phyloP scores from a whole-genome alignment of 2,113 vertebrate species.

The Solea solea region DNA sequence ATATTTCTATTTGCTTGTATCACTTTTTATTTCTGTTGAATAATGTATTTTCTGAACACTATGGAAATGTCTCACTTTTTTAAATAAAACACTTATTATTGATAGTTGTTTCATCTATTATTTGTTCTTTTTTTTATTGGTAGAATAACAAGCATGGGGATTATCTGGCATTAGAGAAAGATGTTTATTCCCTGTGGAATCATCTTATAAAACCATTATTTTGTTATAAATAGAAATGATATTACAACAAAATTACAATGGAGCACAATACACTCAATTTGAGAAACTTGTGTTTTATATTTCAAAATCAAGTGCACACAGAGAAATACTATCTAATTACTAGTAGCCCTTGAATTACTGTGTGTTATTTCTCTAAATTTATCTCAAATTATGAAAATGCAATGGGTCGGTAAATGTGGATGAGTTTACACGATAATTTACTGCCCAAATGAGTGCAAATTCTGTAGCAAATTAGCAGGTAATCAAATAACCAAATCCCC shows the following conservation, averaged over 20 bases:
- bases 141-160: too few species aligned
- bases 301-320: too few species aligned
- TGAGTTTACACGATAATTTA: not conserved
- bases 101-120: not conserved
- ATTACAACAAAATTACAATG: not conserved
- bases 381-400: too few species aligned
- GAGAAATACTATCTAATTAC: too few species aligned
- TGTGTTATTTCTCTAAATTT: too few species aligned
- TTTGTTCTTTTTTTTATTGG: slow-evolving; percentile 6
- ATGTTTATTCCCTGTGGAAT: not conserved
- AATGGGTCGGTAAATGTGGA: not conserved
- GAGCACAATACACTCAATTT: not conserved
- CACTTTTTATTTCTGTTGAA: slow-evolving; percentile 61
- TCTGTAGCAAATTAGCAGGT: not conserved
- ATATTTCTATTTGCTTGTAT: slow-evolving; percentile 60
- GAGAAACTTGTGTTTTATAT: not conserved
- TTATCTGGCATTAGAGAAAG: not conserved
- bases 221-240: too few species aligned
- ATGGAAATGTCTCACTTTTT: slow-evolving; percentile 70
- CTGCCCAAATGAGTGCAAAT: not conserved
- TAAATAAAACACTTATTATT: slow-evolving; percentile 76
- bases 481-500: not conserved
- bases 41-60: slow-evolving; percentile 68
- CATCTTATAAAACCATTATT: not conserved
- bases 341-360: too few species aligned